Evolutionary conservation across 2,797 vertebrate species (phyloP).

Genomic region (Babyrousa celebensis): DNA sequence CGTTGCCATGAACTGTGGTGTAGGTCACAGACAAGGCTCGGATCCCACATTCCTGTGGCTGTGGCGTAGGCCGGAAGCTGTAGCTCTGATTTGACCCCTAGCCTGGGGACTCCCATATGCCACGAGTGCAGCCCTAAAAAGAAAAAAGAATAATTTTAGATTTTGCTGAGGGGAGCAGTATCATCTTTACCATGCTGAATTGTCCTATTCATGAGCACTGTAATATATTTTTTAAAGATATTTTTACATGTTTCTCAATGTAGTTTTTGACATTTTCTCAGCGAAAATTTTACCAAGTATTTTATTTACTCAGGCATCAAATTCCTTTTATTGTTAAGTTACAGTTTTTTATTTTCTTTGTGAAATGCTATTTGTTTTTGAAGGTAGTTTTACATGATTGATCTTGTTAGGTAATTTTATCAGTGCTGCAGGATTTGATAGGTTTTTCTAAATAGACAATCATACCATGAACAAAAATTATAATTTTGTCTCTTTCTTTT

Average conservation of each 20-base stretch:
- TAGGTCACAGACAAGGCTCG: too few species aligned
- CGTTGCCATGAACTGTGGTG: too few species aligned
- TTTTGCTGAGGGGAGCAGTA: too few species aligned
- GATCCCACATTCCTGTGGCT: too few species aligned
- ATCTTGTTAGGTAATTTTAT: background rate
- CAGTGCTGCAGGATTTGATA: background rate
- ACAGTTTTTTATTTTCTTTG: background rate
- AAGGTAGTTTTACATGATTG: constrained; percentile 15
- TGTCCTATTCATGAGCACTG: background rate
- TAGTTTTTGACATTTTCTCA: background rate
- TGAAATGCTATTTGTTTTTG: constrained; percentile 38
- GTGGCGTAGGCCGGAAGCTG: too few species aligned
- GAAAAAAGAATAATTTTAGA: too few species aligned
- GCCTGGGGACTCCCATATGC: too few species aligned
- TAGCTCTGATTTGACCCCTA: too few species aligned
- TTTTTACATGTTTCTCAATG: background rate
- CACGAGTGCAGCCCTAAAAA: too few species aligned
- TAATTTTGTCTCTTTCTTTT: background rate
- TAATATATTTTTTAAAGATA: background rate
- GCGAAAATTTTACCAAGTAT: background rate
- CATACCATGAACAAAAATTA: background rate
- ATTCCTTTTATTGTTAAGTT: background rate
- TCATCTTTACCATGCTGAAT: background rate
- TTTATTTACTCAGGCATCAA: background rate
- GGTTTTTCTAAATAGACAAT: background rate